These are phyloP conservation scores for Phrynosoma platyrhinos DNA, from an alignment of 2,113 vertebrate species.

Conservation along the genomic window DNA sequence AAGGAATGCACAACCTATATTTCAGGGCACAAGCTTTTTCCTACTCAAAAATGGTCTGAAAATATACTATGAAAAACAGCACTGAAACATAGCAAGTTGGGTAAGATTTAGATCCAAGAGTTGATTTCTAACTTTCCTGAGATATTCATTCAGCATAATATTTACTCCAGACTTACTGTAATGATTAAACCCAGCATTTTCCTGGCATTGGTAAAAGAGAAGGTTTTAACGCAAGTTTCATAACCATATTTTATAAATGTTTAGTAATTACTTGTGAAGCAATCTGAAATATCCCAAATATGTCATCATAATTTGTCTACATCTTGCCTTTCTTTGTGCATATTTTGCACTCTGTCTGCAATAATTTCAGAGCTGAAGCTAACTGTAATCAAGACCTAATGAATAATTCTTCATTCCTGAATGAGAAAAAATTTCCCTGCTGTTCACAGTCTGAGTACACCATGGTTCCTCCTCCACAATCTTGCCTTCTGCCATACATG, in stretches of 20 bases:
- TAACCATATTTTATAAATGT: neutral
- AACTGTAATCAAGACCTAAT: conserved; percentile 56
- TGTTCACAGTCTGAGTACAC: conserved; percentile 39
- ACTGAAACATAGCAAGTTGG: neutral
- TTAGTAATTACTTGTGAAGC: neutral
- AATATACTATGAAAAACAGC: neutral
- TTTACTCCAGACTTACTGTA: conserved; percentile 4
- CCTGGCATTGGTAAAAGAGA: conserved; percentile 9
- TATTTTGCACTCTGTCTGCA: conserved; percentile 36
- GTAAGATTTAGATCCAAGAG: conserved; percentile 18
- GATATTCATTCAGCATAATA: neutral
- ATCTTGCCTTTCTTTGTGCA: conserved; percentile 21
- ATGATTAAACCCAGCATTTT: conserved; percentile 26
- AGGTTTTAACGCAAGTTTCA: neutral
- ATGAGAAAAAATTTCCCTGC: conserved; percentile 51
- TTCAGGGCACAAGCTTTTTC: neutral
- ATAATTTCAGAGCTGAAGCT: conserved; percentile 45
- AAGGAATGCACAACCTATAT: neutral
- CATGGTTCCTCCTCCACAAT: conserved; percentile 18
- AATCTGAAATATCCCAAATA: conserved; percentile 25
- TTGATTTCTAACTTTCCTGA: neutral
- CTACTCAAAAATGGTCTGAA: neutral
- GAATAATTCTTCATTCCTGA: conserved; percentile 56
- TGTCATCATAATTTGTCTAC: conserved; percentile 22
- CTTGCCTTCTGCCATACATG: conserved; percentile 59